Base-by-base conservation (phyloP, 2,113 vertebrate species). In the Pogonocichla stellata region DNA sequence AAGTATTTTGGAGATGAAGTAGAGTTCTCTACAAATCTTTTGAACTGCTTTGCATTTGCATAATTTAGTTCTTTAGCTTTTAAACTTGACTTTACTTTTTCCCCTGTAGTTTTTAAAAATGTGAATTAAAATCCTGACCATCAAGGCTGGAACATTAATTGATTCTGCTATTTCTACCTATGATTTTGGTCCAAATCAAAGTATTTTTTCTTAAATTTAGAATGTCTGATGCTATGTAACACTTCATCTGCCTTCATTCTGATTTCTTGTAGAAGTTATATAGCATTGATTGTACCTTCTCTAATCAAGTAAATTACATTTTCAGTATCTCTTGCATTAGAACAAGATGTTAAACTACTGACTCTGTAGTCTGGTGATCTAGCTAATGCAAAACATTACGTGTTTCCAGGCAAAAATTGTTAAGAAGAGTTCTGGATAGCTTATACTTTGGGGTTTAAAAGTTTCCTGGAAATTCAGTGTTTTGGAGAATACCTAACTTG, bases 331-430 rank as follows among this genome's bases (percentile, higher is more conserved):
- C 15, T 78, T 90, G 18, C 5, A 10, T 53, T 74, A 86, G 34
- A 43, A 20, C 8, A 29, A 62, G 42, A 24, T 81, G 11, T 12
- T 60, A 64, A 80, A 40, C 34, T 15, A 29, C 18, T 29, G 57
- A 58, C 25, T 26, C 23, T 18, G 20, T 58, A 47, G 64, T 62
- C 25, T 71, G 23, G 18, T 57, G 31, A 45, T 67, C 9, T 86
- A 47, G 64, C 7, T 67, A 60, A 33, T 64, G 48, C 23, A 54
- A 34, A 75, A 62, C 36, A 56, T 4, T 40, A 2, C 0, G 0
- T 61, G 19, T 65, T 88, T 77, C 28, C 61, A 85, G 25, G 43
- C 10, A 36, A 62, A 83, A 45, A 19, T 26, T 65, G 26, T 75
- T 34, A 51, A 36, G 26, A 38, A 43, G 26, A 14, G 10, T 65